Evolutionary conservation across 2,113 vertebrate genomes (phyloP).

Genomic region (Naja naja): DNA sequence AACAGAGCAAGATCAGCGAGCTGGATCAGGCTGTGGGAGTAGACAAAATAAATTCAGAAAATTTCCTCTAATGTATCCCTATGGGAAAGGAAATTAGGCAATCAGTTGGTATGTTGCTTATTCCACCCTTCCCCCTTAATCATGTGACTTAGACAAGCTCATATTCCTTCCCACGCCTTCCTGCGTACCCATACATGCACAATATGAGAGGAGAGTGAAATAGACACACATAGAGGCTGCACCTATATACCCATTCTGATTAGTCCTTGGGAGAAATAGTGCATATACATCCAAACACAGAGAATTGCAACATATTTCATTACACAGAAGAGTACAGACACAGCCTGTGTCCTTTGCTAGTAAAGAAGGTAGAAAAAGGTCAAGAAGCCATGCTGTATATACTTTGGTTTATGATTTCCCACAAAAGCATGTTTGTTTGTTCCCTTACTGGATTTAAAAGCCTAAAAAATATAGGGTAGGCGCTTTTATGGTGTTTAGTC

Average conservation of each 20-base stretch:
- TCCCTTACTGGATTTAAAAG: neutral
- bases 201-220: neutral
- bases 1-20: neutral
- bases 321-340: neutral
- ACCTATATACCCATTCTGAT: neutral
- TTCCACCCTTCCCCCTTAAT: neutral
- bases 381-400: neutral
- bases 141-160: neutral
- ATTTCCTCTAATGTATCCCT: neutral
- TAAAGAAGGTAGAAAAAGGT: neutral
- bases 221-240: neutral
- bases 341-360: neutral
- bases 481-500: neutral
- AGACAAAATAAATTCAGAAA: neutral
- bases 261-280: neutral
- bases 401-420: neutral
- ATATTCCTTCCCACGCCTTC: neutral
- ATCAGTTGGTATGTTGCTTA: neutral
- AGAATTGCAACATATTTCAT: neutral
- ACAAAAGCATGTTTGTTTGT: neutral
- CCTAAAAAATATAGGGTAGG: neutral
- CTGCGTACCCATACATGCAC: neutral
- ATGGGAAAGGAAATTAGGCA: neutral
- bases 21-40: neutral
- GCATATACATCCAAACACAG: neutral